These are phyloP conservation scores for Listronotus bonariensis DNA, from an alignment of 1,140 invertebrate genomes.

Conservation along the genomic window DNA sequence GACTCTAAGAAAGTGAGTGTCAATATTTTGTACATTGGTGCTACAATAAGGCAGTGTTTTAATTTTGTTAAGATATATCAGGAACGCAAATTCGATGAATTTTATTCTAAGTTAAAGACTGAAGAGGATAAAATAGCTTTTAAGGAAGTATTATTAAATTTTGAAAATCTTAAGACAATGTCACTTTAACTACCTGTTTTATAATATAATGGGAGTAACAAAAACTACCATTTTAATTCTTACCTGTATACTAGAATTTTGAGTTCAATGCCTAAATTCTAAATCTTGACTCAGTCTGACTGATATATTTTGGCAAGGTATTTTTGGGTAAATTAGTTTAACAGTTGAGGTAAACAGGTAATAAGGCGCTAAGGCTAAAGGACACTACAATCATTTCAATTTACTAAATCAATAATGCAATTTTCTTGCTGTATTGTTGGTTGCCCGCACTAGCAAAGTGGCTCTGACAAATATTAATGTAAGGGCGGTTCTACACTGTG, in stretches of 20 bases:
- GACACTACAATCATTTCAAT: too few species aligned
- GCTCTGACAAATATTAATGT: too few species aligned
- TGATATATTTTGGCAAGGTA: too few species aligned
- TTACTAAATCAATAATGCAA: too few species aligned
- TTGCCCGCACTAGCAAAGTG: too few species aligned
- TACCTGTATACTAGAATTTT: background rate
- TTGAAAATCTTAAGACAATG: conserved; percentile 35
- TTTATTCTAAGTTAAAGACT: conserved; percentile 61
- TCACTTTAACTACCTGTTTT: background rate
- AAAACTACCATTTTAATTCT: background rate
- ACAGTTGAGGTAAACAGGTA: too few species aligned
- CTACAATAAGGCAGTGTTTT: conserved; percentile 79
- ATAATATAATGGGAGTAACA: background rate
- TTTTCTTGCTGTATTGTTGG: too few species aligned
- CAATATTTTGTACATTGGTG: conserved; percentile 72
- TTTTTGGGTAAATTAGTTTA: too few species aligned
- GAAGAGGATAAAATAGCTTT: conserved; percentile 55
- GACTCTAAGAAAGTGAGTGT: conserved; percentile 64
- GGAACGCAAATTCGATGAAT: conserved; percentile 60
- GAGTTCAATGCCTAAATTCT: too few species aligned
- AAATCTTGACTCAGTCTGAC: too few species aligned
- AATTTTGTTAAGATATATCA: conserved; percentile 72
- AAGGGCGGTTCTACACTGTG: too few species aligned
- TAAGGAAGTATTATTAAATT: conserved; percentile 54
- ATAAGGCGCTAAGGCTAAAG: too few species aligned